These are phyloP conservation scores for Gymnocheta viridis DNA, from an alignment of 2,888 invertebrate species.

Conservation along the genomic window DNA sequence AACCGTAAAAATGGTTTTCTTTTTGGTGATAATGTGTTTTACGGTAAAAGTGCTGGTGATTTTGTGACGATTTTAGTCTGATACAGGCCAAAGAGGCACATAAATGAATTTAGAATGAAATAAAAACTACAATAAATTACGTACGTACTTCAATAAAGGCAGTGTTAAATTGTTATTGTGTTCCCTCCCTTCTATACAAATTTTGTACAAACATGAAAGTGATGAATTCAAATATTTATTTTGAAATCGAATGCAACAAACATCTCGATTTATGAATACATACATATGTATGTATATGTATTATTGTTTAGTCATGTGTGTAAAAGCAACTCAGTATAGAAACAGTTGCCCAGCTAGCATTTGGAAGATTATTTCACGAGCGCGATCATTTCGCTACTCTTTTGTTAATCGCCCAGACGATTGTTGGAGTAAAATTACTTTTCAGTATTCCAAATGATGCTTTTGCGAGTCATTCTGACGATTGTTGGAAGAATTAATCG, in stretches of 20 bases:
- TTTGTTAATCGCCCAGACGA: neutral
- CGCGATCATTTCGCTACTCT: no score
- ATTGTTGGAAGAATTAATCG: no score
- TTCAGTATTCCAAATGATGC: no score
- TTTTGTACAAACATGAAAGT: conserved; percentile 4
- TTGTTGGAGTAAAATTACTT: no score
- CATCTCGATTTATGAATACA: no score
- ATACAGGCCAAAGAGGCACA: conserved; percentile 12
- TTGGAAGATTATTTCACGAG: no score
- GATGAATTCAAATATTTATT: conserved; percentile 57
- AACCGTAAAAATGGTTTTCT: conserved; percentile 65
- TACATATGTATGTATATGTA: no score
- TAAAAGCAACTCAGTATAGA: conserved; percentile 3
- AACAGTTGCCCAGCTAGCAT: no score
- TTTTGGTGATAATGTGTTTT: conserved; percentile 36
- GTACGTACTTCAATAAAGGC: conserved; percentile 22
- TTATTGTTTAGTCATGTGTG: conserved; percentile 32
- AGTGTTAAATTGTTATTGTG: conserved; percentile 17
- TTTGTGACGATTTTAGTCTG: neutral
- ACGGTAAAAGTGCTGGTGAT: neutral
- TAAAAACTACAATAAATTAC: conserved; percentile 46
- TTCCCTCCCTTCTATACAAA: neutral
- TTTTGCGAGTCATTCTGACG: no score
- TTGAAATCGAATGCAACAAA: conserved; percentile 7
- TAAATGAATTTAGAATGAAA: conserved; percentile 12